Evolutionary conservation across 37 sponge, comb jelly and placozoan species (phyloP).

Genomic region (Halisarca cf. caerulea): DNA sequence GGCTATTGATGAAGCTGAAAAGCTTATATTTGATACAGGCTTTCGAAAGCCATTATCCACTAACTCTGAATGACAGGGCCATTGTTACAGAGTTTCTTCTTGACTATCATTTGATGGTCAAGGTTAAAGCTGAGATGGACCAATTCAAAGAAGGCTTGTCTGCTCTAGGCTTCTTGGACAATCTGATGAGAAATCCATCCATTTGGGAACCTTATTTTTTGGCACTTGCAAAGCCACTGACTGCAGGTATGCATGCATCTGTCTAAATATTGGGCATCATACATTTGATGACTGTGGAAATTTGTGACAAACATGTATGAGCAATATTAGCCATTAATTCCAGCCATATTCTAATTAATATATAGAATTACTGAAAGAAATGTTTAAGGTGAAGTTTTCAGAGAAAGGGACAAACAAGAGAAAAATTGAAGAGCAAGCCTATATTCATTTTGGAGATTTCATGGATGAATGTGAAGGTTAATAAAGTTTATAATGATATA

Average conservation of each 20-base stretch:
- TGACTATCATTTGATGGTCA: constrained; percentile 34
- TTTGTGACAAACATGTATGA: not conserved
- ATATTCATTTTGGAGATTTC: constrained; percentile 47
- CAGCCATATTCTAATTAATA: no score
- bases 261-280: not conserved
- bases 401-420: not conserved
- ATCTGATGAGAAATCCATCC: not conserved
- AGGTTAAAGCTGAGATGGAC: constrained; percentile 47
- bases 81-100: not conserved
- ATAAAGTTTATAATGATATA: not conserved
- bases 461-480: constrained; percentile 51
- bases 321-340: not conserved
- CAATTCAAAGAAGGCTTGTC: constrained; percentile 47
- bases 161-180: not conserved
- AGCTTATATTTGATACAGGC: constrained; percentile 29
- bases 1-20: not conserved
- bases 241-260: constrained; percentile 11
- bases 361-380: constrained; percentile 8
- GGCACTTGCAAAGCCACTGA: not conserved
- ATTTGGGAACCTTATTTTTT: constrained; percentile 35
- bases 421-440: not conserved
- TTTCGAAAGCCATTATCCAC: not conserved
- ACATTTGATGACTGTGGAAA: no score
- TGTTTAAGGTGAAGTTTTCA: not conserved
- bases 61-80: not conserved